Base-by-base conservation (phyloP, 2,888 invertebrate species). In the Strigamia transsilvanica region DNA sequence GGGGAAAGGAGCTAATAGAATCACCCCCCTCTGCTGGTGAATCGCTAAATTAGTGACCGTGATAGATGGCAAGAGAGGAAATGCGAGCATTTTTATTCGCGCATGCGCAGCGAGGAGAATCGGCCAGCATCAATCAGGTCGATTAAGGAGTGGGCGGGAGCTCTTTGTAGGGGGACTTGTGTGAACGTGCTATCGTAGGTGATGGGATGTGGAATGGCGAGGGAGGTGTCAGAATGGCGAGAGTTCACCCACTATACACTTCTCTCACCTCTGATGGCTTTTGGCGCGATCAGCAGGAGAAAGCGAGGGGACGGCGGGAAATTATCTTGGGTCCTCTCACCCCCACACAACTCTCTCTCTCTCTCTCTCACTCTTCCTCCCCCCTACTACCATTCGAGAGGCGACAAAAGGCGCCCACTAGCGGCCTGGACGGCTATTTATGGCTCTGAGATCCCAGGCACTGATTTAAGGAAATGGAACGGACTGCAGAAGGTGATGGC, bases 21-120 rank as follows among this genome's bases (percentile, higher is more conserved):
- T 73, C 73, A 73, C 73, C 73, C 73, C 73, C 73, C 73, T 73
- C 73, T 73, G 73, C 73, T 73, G 73, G 73, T 73, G 73, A 73
- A 73, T 73, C 73, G 73, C 73, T 73, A 73, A 73, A 73, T 73
- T 73, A 73, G 73, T 73, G 73, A 73, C 73, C 73, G 73, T 73
- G 73, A 73, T 73, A 73, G 73, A 73, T 73, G 73, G 73, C 73
- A 73, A 73, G 73, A 73, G 73, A 73, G 73, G 73, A 73, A 73
- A 73, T 73, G 73, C 73, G 73, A 73, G 73, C 73, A 73, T 73
- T 73, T 73, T 73, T 73, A 73, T 73, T 73, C 73, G 73, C 73
- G 73, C 73, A 73, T 73, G 73, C 73, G 73, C 73, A 73, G 73
- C 73, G 73, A 73, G 73, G 73, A 73, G 73, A 73, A 73, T 73